Percentiles rank a stretch among this genome's conserved stretches.
These are phyloP conservation scores for Pseudomyrmex flavicornis DNA, from an alignment of 1,140 invertebrate species.

Conservation along the genomic window DNA sequence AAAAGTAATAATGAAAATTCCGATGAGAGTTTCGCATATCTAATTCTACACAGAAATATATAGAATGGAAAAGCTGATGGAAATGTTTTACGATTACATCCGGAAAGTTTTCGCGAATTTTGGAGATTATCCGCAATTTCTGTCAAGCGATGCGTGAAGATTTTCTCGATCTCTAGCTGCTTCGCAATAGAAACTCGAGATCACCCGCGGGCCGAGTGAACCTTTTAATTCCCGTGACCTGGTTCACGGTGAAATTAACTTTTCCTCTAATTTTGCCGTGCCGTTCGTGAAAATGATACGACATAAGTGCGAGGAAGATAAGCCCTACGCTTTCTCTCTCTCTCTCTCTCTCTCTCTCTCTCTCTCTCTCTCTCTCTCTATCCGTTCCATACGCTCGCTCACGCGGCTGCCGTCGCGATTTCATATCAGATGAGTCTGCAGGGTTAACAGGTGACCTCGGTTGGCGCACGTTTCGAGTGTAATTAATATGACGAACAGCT, in stretches of 20 bases:
- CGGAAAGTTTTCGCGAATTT: slow-evolving; percentile 1
- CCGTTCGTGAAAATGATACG: slow-evolving; percentile 49
- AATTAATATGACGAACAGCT: slow-evolving; percentile 76
- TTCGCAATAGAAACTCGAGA: slow-evolving; percentile 29
- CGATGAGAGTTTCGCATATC: neutral
- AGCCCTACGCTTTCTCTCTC: slow-evolving; percentile 15
- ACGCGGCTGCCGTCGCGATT: slow-evolving; percentile 52
- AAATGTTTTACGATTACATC: slow-evolving; percentile 1
- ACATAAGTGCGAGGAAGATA: slow-evolving; percentile 53
- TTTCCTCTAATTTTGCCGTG: slow-evolving; percentile 54
- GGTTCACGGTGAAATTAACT: slow-evolving; percentile 54
- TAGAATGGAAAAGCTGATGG: too few species aligned
- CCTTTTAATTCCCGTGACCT: slow-evolving; percentile 52
- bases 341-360: slow-evolving; percentile 27
- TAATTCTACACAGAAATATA: neutral
- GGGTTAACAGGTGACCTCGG: slow-evolving; percentile 68
- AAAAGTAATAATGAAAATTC: neutral
- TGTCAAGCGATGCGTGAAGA: slow-evolving; percentile 15
- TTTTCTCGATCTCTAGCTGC: slow-evolving; percentile 12
- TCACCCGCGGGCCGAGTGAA: slow-evolving; percentile 19
- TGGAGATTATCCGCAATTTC: slow-evolving; percentile 6
- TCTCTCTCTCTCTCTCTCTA: slow-evolving; percentile 19
- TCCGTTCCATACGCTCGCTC: slow-evolving; percentile 6
- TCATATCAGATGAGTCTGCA: slow-evolving; percentile 68
- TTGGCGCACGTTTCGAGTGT: slow-evolving; percentile 59